Conservation (phyloP, 2,888 invertebrate genomes). For the Monopis laevigella region DNA sequence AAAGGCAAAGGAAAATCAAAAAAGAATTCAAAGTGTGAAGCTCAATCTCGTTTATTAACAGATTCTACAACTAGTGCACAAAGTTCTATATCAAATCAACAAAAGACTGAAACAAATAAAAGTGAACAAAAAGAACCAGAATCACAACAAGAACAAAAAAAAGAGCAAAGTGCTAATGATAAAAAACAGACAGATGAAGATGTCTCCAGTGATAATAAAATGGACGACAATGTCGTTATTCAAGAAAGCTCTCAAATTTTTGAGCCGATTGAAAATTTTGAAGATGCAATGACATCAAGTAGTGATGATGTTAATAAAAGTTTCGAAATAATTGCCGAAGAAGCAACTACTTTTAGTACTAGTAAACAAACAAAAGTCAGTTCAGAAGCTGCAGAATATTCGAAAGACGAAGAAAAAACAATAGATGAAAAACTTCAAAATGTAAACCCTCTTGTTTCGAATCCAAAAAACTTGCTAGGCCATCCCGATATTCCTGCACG, state of each 20-base stretch:
- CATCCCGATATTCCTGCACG: slow-evolving; percentile 60
- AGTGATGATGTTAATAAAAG: slow-evolving; percentile 49
- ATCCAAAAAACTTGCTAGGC: slow-evolving; percentile 67
- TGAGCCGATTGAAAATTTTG: slow-evolving; percentile 52
- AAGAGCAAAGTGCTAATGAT: slow-evolving; percentile 29
- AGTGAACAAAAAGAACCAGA: slow-evolving; percentile 30
- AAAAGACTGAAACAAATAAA: slow-evolving; percentile 22
- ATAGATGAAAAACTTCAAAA: slow-evolving; percentile 24
- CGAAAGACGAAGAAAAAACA: slow-evolving; percentile 31
- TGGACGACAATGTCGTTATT: neutral
- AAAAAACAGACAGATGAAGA: slow-evolving; percentile 32
- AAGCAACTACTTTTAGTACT: neutral
- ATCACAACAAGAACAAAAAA: slow-evolving; percentile 26
- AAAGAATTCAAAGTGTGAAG: neutral
- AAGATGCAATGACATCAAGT: slow-evolving; percentile 54
- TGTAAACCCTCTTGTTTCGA: slow-evolving; percentile 35
- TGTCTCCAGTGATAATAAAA: slow-evolving; percentile 2
- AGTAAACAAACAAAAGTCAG: too few species aligned
- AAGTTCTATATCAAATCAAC: slow-evolving; percentile 14
- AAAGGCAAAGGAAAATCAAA: slow-evolving; percentile 10
- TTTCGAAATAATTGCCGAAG: slow-evolving; percentile 47
- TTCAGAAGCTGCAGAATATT: neutral
- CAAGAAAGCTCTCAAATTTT: slow-evolving; percentile 22
- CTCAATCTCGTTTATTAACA: slow-evolving; percentile 17
- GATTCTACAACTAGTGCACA: slow-evolving; percentile 17